Evolutionary conservation across 2,888 invertebrate genomes (phyloP), one percentile per base, ranked within the genome.

Genomic region (Nomada ruficornis): DNA sequence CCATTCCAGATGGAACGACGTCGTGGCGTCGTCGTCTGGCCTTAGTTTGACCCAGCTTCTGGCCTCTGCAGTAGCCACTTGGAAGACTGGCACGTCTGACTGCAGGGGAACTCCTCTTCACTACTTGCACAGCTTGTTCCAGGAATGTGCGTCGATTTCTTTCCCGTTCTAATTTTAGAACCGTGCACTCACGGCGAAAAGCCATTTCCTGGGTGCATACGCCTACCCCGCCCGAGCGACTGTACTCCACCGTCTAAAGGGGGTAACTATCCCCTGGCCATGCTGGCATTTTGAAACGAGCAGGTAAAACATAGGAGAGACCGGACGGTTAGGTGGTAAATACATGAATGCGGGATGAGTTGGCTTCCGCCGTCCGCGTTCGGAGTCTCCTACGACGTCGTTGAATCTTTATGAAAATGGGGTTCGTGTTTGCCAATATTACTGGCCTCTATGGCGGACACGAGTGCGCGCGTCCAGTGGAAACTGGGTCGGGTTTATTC

Each of bases 121-220:
- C 82, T 82, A 86, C 89, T 88, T 82, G 84, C 79, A 7, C 87
- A 89, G 88, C 89, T 88, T 89, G 89, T 90, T 88, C 82, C 87
- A 74, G 82, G 84, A 85, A 91, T 90, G 91, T 88, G 91, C 89
- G 89, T 89, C 90, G 91, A 91, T 91, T 92, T 89, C 87, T 84
- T 83, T 75, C 60, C 57, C 68, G 82, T 73, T 87, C 78, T 88
- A 88, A 88, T 86, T 88, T 80, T 80, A 77, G 29, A 71, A 77
- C 65, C 79, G 64, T 36, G 70, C 64, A 55, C 55, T 42, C 52
- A 50, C 67, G 65, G 47, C 65, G 63, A 75, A 42, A 62, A 79
- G 44, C 80, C 82, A 76, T 79, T 72, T 77, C 71, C 69, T 36
- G 42, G 20, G n/a, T 10, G 70, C 52, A 72, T 63, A 63, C 70